These are phyloP conservation scores for Allobates femoralis DNA, from an alignment of 2,797 vertebrate species.

Conservation along the genomic window DNA sequence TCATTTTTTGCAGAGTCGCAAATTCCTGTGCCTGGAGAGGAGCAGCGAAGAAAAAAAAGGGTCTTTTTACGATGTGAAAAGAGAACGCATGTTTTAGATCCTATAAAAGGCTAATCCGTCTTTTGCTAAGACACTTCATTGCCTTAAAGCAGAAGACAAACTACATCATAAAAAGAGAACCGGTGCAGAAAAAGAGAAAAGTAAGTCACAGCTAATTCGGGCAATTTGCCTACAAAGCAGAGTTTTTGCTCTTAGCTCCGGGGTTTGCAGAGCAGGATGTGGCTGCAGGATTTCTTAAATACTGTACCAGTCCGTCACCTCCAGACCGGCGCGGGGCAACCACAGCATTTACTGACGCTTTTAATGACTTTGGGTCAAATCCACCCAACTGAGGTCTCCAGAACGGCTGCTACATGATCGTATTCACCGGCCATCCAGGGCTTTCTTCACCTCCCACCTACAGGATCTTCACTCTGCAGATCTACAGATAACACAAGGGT, in stretches of 20 bases:
- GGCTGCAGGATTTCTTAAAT: conserved; percentile 15
- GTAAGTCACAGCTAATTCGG: conserved; percentile 54
- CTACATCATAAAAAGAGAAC: conserved; percentile 58
- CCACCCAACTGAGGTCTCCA: neutral
- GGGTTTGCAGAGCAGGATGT: conserved; percentile 2
- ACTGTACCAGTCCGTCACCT: neutral
- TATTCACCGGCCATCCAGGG: neutral
- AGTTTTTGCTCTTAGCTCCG: conserved; percentile 54
- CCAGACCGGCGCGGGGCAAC: neutral
- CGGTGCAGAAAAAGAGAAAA: conserved; percentile 46
- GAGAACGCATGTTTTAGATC: conserved; percentile 62
- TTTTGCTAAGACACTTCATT: conserved; percentile 64
- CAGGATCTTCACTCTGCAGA: too few species aligned
- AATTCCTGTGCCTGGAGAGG: conserved; percentile 58
- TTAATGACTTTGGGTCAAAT: neutral
- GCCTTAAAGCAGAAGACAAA: conserved; percentile 60
- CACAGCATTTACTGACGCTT: neutral
- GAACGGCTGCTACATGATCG: neutral
- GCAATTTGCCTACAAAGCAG: conserved; percentile 40
- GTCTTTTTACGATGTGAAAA: conserved; percentile 60
- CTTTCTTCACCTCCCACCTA: too few species aligned
- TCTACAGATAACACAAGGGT: too few species aligned
- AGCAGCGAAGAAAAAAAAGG: conserved; percentile 45
- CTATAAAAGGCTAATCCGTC: conserved; percentile 61
- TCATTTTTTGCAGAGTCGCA: conserved; percentile 50